Conservation (phyloP, 2,888 invertebrate genomes). For the Netelia virgata region DNA sequence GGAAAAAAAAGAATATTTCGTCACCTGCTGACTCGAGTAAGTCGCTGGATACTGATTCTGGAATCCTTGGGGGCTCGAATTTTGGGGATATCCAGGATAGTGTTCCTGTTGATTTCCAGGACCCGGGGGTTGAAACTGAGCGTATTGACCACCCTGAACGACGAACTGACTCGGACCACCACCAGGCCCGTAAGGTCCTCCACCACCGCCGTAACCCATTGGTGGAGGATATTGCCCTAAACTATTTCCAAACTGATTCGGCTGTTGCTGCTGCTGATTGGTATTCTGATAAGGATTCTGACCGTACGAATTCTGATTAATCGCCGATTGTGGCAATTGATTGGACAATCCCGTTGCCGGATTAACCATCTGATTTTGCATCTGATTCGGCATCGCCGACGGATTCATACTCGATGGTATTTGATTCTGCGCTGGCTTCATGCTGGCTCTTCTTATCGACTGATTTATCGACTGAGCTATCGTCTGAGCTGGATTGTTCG, state of each 20-base stretch:
- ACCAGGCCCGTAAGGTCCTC: constrained; percentile 63
- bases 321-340: constrained; percentile 83
- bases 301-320: constrained; percentile 72
- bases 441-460: constrained; percentile 79
- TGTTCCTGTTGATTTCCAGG: constrained; percentile 72
- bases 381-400: constrained; percentile 77
- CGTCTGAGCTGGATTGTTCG: constrained; percentile 75
- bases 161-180: constrained; percentile 67
- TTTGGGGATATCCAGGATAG: constrained; percentile 74
- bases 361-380: constrained; percentile 82
- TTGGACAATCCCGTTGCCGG: constrained; percentile 79
- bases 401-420: constrained; percentile 78
- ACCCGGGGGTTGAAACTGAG: constrained; percentile 72
- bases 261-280: constrained; percentile 59
- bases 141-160: constrained; percentile 75
- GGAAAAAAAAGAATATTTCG: constrained; percentile 4
- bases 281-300: constrained; percentile 68
- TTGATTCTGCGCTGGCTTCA: constrained; percentile 78
- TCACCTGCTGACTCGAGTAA: constrained; percentile 80
- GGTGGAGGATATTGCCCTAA: constrained; percentile 74
- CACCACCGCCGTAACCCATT: constrained; percentile 47
- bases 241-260: constrained; percentile 73
- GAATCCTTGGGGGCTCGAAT: constrained; percentile 75
- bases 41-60: constrained; percentile 79
- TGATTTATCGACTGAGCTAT: constrained; percentile 74